These are phyloP conservation scores for Cephus pulcher DNA, from an alignment of 2,888 invertebrate species.

Conservation along the genomic window DNA sequence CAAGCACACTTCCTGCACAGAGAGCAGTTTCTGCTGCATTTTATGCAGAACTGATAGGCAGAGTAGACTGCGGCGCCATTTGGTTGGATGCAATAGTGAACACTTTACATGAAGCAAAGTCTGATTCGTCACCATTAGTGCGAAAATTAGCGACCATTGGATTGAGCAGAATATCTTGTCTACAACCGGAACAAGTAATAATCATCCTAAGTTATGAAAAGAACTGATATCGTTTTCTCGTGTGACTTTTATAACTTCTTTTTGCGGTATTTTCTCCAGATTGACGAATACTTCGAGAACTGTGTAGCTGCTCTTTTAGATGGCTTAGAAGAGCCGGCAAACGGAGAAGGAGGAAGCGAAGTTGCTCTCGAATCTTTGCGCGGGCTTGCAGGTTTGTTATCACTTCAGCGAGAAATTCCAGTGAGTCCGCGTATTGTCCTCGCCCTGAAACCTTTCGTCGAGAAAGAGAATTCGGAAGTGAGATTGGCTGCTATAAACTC, in stretches of 20 bases:
- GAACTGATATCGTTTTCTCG: neutral
- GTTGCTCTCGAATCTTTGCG: conserved; percentile 56
- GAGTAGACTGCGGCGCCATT: conserved; percentile 44
- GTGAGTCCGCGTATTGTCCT: conserved; percentile 55
- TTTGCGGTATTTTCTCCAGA: conserved; percentile 28
- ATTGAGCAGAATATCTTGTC: conserved; percentile 50
- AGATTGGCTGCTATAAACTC: conserved; percentile 54
- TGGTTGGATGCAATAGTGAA: conserved; percentile 59
- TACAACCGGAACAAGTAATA: conserved; percentile 44
- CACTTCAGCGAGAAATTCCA: conserved; percentile 44
- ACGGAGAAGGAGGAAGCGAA: conserved; percentile 48
- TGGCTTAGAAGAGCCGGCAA: conserved; percentile 55
- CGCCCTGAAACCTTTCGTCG: conserved; percentile 58
- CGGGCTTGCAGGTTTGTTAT: conserved; percentile 51
- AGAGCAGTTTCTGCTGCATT: conserved; percentile 52
- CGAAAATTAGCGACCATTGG: conserved; percentile 56
- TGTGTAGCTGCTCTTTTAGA: conserved; percentile 53
- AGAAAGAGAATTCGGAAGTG: conserved; percentile 58
- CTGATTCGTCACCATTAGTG: conserved; percentile 56
- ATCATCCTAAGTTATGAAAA: neutral
- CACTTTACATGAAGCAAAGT: conserved; percentile 51
- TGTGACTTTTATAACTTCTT: neutral
- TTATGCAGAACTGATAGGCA: conserved; percentile 54
- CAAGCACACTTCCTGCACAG: conserved; percentile 50
- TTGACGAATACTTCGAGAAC: conserved; percentile 55